These are phyloP conservation scores for Cremastinae sp. DNA, from an alignment of 2,888 invertebrate species.

Conservation along the genomic window DNA sequence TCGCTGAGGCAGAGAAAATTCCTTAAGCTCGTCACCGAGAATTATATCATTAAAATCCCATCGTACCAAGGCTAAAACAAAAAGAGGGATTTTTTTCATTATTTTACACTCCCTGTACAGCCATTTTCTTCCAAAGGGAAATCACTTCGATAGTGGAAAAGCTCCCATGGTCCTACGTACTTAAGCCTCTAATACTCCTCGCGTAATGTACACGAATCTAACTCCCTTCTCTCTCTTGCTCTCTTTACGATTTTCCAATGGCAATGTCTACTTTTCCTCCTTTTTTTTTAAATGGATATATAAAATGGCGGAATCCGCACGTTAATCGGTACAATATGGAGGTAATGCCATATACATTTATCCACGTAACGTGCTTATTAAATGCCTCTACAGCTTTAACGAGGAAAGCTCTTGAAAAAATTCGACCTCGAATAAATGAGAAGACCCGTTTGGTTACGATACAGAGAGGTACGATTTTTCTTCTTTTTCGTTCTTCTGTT, in stretches of 20 bases:
- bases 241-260: conserved; percentile 2
- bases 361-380: conserved; percentile 3
- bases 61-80: background rate
- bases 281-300: background rate
- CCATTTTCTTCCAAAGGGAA: conserved; percentile 3
- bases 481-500: too few species aligned
- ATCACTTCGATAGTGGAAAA: conserved; percentile 13
- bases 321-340: conserved; percentile 1
- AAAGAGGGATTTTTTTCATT: background rate
- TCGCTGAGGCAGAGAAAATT: conserved; percentile 6
- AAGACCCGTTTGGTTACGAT: background rate
- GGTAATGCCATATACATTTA: conserved; percentile 5
- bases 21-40: conserved; percentile 18
- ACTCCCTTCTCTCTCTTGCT: conserved; percentile 10
- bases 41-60: conserved; percentile 11
- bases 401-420: too few species aligned
- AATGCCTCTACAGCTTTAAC: conserved; percentile 1
- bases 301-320: too few species aligned
- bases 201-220: conserved; percentile 1
- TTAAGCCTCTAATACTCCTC: background rate
- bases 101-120: background rate
- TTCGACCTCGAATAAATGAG: background rate
- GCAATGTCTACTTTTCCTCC: background rate
- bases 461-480: too few species aligned
- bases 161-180: background rate